These are phyloP conservation scores for Phenacoccus solenopsis DNA, from an alignment of 1,140 invertebrate species.

Conservation along the genomic window DNA sequence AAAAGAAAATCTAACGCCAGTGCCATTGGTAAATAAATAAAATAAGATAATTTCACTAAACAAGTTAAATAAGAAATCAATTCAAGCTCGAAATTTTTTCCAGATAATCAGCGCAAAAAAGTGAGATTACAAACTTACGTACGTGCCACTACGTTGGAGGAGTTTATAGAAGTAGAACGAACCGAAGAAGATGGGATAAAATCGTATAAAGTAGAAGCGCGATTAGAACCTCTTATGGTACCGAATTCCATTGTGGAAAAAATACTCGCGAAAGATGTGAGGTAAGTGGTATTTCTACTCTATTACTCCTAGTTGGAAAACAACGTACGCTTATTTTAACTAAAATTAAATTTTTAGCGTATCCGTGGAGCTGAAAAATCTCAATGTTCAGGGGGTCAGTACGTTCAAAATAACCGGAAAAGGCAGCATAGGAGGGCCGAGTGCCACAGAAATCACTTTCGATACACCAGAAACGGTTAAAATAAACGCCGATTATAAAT, in stretches of 20 bases:
- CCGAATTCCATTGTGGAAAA: not conserved
- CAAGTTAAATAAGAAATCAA: too few relatives aligned
- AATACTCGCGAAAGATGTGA: not conserved
- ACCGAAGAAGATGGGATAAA: not conserved
- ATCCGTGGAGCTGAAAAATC: not conserved
- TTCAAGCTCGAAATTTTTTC: not conserved
- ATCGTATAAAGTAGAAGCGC: slow-evolving; percentile 1
- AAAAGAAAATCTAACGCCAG: not conserved
- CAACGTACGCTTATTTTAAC: not conserved
- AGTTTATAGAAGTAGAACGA: not conserved
- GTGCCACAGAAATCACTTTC: not conserved
- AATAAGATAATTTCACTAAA: too few relatives aligned
- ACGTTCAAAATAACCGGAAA: not conserved
- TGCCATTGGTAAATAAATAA: not conserved
- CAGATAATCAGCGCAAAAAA: not conserved
- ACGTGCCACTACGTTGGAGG: not conserved
- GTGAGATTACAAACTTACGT: not conserved
- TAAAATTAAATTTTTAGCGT: not conserved
- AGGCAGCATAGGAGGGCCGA: too few relatives aligned
- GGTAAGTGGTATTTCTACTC: not conserved
- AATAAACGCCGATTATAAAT: not conserved
- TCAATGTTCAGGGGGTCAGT: not conserved
- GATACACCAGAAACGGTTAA: not conserved
- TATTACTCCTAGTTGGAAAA: not conserved
- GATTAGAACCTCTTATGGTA: not conserved